Percentiles rank a stretch among this genome's conserved stretches.
phyloP scores from a whole-genome alignment of 2,113 vertebrate genomes.

The Dasyprocta punctata region DNA sequence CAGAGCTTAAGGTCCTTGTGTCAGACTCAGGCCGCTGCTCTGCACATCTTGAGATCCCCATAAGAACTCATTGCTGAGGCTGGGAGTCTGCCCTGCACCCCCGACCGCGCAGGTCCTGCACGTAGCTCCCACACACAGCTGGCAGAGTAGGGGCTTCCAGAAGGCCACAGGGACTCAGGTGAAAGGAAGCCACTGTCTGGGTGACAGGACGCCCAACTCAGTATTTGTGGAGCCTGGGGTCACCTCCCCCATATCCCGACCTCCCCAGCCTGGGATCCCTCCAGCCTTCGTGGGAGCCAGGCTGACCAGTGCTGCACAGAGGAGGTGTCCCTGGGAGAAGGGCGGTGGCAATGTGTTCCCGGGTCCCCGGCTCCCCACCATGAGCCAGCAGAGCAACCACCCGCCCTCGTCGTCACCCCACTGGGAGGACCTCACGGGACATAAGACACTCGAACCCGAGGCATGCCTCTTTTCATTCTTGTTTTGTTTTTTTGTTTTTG shows the following conservation, averaged over 20 bases:
- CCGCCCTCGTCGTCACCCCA: no score
- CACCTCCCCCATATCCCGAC: not conserved
- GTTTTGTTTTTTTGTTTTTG: not conserved
- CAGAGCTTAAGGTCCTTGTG: not conserved
- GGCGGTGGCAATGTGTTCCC: not conserved
- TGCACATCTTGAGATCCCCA: not conserved
- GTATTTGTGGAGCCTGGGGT: not conserved
- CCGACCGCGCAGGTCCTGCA: fast-evolving
- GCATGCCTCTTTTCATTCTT: not conserved
- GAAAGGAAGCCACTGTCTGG: not conserved
- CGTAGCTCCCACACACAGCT: fast-evolving
- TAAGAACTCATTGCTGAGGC: no score
- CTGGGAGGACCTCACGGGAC: not conserved
- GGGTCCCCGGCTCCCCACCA: not conserved
- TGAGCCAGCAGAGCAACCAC: not conserved
- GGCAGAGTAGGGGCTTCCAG: fast-evolving
- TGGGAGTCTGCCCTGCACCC: not conserved
- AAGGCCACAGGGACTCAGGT: not conserved
- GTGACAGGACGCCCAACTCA: not conserved
- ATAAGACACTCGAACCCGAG: not conserved
- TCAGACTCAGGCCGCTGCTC: not conserved
- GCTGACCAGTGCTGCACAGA: not conserved
- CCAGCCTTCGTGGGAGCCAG: not conserved
- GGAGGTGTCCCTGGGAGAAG: no score
- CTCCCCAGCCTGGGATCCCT: not conserved